Conservation (phyloP, 2,888 invertebrate genomes). For the Stramonita haemastoma region DNA sequence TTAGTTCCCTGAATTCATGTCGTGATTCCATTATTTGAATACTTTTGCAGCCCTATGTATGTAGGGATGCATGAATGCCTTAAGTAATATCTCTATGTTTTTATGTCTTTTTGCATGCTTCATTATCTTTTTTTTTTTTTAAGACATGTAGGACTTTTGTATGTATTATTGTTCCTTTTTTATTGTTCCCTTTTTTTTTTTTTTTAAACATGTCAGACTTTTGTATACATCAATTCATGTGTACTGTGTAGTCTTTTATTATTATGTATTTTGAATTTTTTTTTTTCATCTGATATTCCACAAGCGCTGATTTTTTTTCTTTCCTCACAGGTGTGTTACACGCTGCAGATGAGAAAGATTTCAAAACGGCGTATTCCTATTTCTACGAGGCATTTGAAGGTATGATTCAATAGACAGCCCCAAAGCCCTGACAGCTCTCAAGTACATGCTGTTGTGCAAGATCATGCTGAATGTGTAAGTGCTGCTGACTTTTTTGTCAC, state of each 20-base stretch:
- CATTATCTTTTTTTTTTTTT: too few relatives aligned
- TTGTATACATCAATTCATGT: neutral
- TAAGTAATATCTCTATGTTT: too few relatives aligned
- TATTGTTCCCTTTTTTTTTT: too few relatives aligned
- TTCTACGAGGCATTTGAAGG: conserved; percentile 99
- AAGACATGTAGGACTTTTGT: too few relatives aligned
- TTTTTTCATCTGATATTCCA: neutral
- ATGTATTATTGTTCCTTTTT: too few relatives aligned
- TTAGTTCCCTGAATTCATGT: too few relatives aligned
- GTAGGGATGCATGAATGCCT: too few relatives aligned
- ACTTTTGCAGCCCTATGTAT: too few relatives aligned
- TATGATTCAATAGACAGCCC: conserved; percentile 94
- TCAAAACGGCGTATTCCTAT: conserved; percentile 99
- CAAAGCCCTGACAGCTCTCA: conserved; percentile 95
- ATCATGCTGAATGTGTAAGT: conserved; percentile 91
- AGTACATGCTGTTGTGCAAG: conserved; percentile 99
- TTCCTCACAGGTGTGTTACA: conserved; percentile 86
- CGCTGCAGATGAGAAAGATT: conserved; percentile 99
- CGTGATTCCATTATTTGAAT: too few relatives aligned
- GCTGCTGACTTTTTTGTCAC: too few relatives aligned
- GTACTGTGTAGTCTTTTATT: neutral
- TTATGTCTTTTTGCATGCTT: too few relatives aligned
- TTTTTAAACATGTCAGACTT: too few relatives aligned
- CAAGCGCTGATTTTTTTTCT: neutral
- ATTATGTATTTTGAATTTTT: neutral